Evolutionary conservation across 2,888 invertebrate species (phyloP), one percentile per base, ranked within the genome.

Genomic region (Phoronis australis): DNA sequence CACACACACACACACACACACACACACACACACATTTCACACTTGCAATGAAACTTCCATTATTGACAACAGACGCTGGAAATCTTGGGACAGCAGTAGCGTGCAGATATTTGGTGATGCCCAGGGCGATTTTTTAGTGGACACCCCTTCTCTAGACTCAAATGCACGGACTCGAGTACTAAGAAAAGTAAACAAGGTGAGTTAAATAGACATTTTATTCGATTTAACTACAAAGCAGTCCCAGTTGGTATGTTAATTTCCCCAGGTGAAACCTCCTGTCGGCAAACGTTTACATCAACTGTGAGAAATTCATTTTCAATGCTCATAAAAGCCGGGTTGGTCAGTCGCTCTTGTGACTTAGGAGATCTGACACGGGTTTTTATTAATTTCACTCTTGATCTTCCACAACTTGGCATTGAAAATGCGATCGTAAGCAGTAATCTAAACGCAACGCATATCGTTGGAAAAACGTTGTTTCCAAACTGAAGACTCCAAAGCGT

Each of bases 401-500:
- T 22, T 22, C 26, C 24, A 42, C 2, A 42, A 22, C 42, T 42
- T 42, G 35, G 9, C 9, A 35, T 35, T 35, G 35, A 35, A 35
- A 35, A 35, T 35, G 35, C 35, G 35, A 35, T 15, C 9, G 35
- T 35, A 35, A 35, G 25, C 40, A 40, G 40, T 40, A 40, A 40
- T 40, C 40, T 40, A 1, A 22, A 40, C 5, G 40, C 23, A 3
- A 42, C 20, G 1, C 25, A 42, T 15, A 42, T 4, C 9, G 25
- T 22, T 1, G 25, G 4, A 15, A 23, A 42, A n/a, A 42, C 42
- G n/a, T 42, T 25, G 12, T 18, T 42, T 22, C 42, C 21, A 42
- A 21, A 42, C 42, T 42, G 42, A 42, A 42, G 42, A 42, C 42
- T 21, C 42, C 42, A 42, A 27, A 42, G 42, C 42, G 26, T 42